Conservation (phyloP, 2,888 invertebrate species). For the Cosmia trapezina region DNA sequence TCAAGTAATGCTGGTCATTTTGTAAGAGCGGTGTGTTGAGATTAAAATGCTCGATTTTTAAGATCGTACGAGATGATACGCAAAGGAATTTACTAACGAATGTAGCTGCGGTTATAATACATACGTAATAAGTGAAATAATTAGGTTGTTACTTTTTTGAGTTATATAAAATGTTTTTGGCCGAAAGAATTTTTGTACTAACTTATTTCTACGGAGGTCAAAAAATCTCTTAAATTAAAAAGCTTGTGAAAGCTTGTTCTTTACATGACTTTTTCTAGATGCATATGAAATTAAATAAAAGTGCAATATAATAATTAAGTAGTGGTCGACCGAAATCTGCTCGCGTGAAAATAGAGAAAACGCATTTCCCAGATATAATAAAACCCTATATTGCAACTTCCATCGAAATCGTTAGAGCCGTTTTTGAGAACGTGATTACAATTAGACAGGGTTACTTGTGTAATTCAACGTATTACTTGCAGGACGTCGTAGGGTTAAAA, state of each 20-base stretch:
- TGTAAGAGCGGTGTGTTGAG: conserved; percentile 52
- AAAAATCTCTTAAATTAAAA: conserved; percentile 4
- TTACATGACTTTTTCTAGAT: not conserved
- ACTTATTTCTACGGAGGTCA: not conserved
- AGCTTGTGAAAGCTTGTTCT: not conserved
- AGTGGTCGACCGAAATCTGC: too few species aligned
- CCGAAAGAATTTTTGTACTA: conserved; percentile 22
- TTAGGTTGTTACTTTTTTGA: conserved; percentile 53
- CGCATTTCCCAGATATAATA: too few species aligned
- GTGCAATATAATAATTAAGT: too few species aligned
- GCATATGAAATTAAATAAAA: not conserved
- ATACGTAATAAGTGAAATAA: conserved; percentile 61
- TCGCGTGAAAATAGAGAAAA: too few species aligned
- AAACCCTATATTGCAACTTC: too few species aligned
- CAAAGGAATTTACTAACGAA: conserved; percentile 65
- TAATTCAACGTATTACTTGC: too few species aligned
- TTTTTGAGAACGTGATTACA: too few species aligned
- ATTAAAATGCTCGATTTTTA: conserved; percentile 62
- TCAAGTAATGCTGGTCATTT: conserved; percentile 15
- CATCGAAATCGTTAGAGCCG: too few species aligned
- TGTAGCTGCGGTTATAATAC: conserved; percentile 59
- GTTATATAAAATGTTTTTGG: conserved; percentile 35
- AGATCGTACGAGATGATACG: conserved; percentile 62
- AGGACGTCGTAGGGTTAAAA: too few species aligned
- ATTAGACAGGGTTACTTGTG: too few species aligned